Base-by-base conservation (phyloP, 2,888 invertebrate genomes). In the Chaetogeoica ovagalla region DNA sequence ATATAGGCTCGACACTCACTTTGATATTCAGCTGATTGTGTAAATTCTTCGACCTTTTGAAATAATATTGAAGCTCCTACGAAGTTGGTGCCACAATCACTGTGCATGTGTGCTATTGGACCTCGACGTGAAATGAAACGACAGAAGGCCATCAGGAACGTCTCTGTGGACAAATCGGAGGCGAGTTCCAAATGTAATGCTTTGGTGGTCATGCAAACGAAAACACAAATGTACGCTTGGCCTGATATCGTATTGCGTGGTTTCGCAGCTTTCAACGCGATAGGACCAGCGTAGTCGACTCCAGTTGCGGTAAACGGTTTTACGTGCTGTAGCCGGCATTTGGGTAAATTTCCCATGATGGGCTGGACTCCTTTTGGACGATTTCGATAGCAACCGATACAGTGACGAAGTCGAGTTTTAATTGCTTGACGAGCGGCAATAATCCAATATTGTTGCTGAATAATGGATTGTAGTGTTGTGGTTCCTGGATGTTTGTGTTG, bases 401-500 rank as follows among this genome's bases (percentile, higher is more conserved):
- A 69, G 5, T 23, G 21, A 7, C 52, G 52, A 4, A 69, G 13
- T 7, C 48, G 52, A 52, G 69, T 52, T 7, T 55, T 48, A 0
- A 69, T 69, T 0, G 23, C 52, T 13, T 39, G 69, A 0, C 30
- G 30, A 21, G 19, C 7, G 13, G 23, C 15, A 23, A 52, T 17
- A 23, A 69, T 69, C 69, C 69, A 69, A 23, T 52, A 69, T 52
- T 69, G 23, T 23, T 69, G 48, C 3, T 48, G 52, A 13, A 70
- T 21, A 11, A 57, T 30, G 6, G 8, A 70, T 17, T 70, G 70
- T 6, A 70, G 2, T 2, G 55, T 57, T 30, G 0, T 57, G 1
- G 73, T 39, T n/a, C 81, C 81, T 0, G 81, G 43, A 15, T 81
- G 72, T 6, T 63, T 63, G 21, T 69, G 23, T 30, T 43, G 43